These are phyloP conservation scores for Toxonevra muliebris DNA, from an alignment of 2,888 invertebrate species.

Conservation along the genomic window DNA sequence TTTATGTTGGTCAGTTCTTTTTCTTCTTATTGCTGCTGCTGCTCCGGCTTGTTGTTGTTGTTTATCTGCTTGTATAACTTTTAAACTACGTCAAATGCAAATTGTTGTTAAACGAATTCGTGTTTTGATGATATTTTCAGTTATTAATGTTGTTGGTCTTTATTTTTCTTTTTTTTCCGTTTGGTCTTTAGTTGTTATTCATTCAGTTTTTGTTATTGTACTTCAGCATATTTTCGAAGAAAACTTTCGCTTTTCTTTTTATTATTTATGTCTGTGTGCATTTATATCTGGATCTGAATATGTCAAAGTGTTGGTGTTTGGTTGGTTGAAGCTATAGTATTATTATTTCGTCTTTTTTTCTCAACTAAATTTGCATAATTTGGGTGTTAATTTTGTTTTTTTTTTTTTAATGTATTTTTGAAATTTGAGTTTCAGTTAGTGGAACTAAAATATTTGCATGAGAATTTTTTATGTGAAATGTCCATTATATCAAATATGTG, in stretches of 20 bases:
- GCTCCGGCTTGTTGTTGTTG: no score
- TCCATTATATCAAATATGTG: no score
- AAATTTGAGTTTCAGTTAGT: neutral
- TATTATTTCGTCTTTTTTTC: neutral
- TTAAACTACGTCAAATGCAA: constrained; percentile 22
- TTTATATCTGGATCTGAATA: constrained; percentile 33
- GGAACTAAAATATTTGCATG: no score
- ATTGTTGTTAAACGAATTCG: constrained; percentile 36
- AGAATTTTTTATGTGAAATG: no score
- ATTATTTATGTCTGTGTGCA: constrained; percentile 41
- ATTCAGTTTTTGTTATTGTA: neutral
- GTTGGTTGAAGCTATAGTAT: neutral
- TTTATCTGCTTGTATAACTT: no score
- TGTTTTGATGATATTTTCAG: neutral
- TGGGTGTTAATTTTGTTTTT: neutral
- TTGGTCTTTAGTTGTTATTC: constrained; percentile 19
- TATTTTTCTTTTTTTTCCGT: constrained; percentile 35
- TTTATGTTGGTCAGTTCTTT: no score
- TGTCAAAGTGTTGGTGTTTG: neutral
- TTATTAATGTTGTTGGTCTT: neutral
- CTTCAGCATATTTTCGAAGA: constrained; percentile 4
- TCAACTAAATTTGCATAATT: no score
- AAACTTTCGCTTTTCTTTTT: constrained; percentile 36
- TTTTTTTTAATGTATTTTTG: constrained; percentile 9
- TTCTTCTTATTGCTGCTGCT: no score